Conservation (phyloP, 2,113 vertebrate genomes). For the Brachypteracias leptosomus region DNA sequence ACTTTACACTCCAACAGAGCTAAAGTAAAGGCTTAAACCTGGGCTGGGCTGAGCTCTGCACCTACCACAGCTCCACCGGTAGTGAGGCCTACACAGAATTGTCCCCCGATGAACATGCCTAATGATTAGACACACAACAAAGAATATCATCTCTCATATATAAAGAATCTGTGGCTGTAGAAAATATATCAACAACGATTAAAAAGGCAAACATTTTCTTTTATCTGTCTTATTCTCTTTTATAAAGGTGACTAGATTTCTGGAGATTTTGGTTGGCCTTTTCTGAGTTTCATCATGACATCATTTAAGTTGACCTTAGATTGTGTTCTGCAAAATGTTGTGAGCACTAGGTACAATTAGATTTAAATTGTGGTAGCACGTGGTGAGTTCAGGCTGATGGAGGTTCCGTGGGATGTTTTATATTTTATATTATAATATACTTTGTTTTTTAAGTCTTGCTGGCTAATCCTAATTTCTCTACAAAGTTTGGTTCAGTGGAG, state of each 20-base stretch:
- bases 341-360: background rate
- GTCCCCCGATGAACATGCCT: background rate
- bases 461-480: background rate
- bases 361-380: background rate
- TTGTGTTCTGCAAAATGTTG: background rate
- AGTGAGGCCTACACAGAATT: background rate
- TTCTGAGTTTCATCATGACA: background rate
- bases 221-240: too few species aligned
- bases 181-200: background rate
- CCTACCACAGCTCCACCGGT: background rate
- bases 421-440: too few species aligned
- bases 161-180: background rate
- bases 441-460: background rate
- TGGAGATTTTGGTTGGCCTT: background rate
- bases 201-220: background rate
- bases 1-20: background rate
- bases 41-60: background rate
- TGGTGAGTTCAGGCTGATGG: background rate
- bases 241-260: background rate
- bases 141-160: background rate
- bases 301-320: background rate
- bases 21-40: background rate
- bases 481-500: rapidly evolving
- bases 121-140: background rate
- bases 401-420: background rate